A percentile compares a stretch with the other conserved stretches of the same genome.
phyloP scores from a whole-genome alignment of 1,140 invertebrate species.

The Zaprionus gabonicus region DNA sequence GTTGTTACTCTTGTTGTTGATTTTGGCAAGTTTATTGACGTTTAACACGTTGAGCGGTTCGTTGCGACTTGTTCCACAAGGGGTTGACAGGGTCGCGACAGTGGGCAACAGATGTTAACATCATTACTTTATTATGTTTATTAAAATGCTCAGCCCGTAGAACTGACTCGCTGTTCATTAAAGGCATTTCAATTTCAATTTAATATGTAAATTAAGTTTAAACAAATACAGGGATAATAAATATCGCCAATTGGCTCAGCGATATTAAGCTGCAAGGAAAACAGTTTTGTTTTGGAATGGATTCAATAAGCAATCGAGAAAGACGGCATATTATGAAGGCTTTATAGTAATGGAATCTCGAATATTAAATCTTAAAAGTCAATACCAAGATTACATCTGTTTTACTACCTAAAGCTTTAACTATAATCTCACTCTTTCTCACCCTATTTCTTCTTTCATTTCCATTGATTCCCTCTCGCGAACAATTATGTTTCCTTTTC shows the following conservation, averaged over 20 bases:
- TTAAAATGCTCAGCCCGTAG: conserved; percentile 35
- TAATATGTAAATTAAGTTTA: conserved; percentile 1
- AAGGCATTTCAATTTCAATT: conserved; percentile 17
- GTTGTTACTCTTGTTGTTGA: conserved; percentile 59
- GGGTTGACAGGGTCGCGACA: conserved; percentile 20
- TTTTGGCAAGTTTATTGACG: conserved; percentile 80
- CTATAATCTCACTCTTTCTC: neutral
- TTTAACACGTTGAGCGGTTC: conserved; percentile 66
- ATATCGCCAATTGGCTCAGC: neutral
- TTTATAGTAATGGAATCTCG: neutral
- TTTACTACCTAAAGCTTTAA: neutral
- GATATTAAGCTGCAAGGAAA: neutral
- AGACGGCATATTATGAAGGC: neutral
- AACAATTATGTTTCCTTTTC: neutral
- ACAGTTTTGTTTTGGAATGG: neutral
- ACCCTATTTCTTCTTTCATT: neutral
- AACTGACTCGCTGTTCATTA: conserved; percentile 7
- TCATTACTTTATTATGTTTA: conserved; percentile 58
- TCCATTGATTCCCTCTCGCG: neutral
- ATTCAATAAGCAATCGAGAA: neutral
- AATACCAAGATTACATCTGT: neutral
- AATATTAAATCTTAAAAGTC: neutral
- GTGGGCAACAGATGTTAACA: conserved; percentile 76
- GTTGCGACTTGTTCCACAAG: conserved; percentile 36
- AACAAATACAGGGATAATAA: conserved; percentile 8